A percentile compares a stretch with the other conserved stretches of the same genome.
Conservation (phyloP, 1,140 invertebrate genomes). For the Hypothenemus hampei region DNA sequence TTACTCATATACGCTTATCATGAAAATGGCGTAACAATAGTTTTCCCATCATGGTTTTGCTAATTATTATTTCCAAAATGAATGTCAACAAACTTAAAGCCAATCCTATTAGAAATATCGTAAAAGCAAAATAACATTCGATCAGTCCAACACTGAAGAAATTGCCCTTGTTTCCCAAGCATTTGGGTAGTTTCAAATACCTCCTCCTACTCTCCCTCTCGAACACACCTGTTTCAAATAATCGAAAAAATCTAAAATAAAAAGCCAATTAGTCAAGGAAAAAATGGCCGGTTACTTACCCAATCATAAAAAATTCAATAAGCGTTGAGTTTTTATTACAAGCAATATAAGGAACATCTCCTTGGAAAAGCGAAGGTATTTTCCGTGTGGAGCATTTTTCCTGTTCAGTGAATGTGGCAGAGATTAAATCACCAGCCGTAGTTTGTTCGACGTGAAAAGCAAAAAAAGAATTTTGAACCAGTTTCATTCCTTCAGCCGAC, state of each 20-base stretch:
- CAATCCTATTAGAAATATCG: constrained; percentile 30
- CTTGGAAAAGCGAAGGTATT: constrained; percentile 53
- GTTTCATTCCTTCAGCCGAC: constrained; percentile 53
- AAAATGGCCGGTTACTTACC: no score
- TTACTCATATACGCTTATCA: no score
- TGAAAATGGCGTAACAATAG: no score
- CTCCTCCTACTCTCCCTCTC: constrained; percentile 48
- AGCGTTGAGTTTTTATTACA: constrained; percentile 54
- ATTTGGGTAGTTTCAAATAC: constrained; percentile 54
- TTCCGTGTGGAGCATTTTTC: constrained; percentile 61
- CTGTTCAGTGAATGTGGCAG: constrained; percentile 55
- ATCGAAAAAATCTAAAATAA: constrained; percentile 48
- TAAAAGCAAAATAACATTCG: constrained; percentile 34
- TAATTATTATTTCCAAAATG: constrained; percentile 7
- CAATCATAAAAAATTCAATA: constrained; percentile 55
- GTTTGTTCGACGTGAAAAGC: constrained; percentile 58
- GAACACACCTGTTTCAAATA: constrained; percentile 56
- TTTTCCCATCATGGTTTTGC: background rate
- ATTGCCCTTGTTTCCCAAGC: constrained; percentile 35
- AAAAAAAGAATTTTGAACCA: constrained; percentile 53
- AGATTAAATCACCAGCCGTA: constrained; percentile 54
- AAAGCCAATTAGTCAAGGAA: no score
- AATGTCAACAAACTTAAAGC: constrained; percentile 20
- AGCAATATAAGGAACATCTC: constrained; percentile 50
- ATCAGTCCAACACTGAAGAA: constrained; percentile 34